Conservation (phyloP, 2,797 vertebrate genomes). For the Alcedo atthis region DNA sequence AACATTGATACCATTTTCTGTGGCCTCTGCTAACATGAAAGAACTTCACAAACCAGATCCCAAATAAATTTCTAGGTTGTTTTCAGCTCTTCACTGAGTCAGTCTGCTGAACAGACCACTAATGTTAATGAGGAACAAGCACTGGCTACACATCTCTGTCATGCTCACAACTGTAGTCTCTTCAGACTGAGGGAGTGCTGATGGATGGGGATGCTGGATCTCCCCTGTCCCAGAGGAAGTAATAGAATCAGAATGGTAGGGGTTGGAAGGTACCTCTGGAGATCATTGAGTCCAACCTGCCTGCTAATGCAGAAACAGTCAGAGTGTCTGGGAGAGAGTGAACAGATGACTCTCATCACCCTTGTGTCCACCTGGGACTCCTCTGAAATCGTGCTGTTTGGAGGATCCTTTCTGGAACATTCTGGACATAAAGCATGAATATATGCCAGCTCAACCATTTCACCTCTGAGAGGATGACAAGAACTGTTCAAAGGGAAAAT, state of each 20-base stretch:
- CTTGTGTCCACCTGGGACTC: accelerated
- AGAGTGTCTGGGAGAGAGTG: accelerated
- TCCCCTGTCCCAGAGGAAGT: background rate
- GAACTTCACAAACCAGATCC: background rate
- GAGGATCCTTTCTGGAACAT: background rate
- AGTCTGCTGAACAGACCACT: background rate
- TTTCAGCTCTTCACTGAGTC: background rate
- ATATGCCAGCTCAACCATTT: background rate
- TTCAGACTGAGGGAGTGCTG: background rate
- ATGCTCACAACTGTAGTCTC: background rate
- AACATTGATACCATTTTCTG: background rate
- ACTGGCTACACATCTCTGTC: background rate
- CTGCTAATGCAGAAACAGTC: no score
- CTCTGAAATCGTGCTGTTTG: background rate
- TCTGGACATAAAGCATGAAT: background rate
- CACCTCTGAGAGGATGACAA: background rate
- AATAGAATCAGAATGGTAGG: no score
- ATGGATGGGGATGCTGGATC: background rate
- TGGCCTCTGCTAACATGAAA: background rate
- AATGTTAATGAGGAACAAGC: background rate
- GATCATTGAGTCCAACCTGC: no score
- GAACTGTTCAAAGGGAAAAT: background rate
- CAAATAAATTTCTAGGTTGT: background rate
- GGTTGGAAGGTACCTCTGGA: no score
- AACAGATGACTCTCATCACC: background rate